Evolutionary conservation across 1,140 invertebrate genomes (phyloP), one percentile per base, ranked within the genome.

Genomic region (Zaprionus lachaisei): DNA sequence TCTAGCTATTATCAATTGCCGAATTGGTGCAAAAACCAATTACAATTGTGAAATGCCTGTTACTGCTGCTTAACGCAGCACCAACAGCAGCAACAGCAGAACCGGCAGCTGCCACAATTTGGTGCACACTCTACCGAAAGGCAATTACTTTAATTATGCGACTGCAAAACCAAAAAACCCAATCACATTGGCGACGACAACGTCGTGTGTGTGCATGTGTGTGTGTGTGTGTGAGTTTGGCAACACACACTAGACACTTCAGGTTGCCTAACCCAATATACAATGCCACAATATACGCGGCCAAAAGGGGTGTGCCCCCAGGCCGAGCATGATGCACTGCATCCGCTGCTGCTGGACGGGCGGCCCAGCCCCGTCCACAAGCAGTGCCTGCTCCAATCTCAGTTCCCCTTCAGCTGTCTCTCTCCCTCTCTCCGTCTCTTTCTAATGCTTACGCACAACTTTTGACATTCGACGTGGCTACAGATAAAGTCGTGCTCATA

Each of bases 61-160:
- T 41, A 57, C 49, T 61, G 9, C 31, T 34, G 31, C 31, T 34
- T 34, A 34, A 34, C 11, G 31, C 31, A 34, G 31, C 54, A 49
- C 31, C 22, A 44, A 6, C 22, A 44, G 69, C 74, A 2, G 28
- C 2, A 34, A 9, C 54, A 49, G 44, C 31, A 44, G 31, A 34
- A 34, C 31, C 31, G 31, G 58, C 69, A 64, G 51, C 61, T 67
- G 74, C 74, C 62, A 77, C 74, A 67, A 72, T 41, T 61, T 70
- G 41, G 38, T 71, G 61, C 60, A 71, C 31, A 61, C 67, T 51
- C 24, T 54, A 58, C 65, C 73, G 47, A 51, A 61, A 66, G 70
- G 71, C 75, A 77, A 77, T 77, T 77, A 73, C 71, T 77, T 77
- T 73, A 77, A 77, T 77, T 77, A 77, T 77, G 75, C 71, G 70